Evolutionary conservation across 2,888 invertebrate genomes (phyloP).

Genomic region (Euphydryas editha): DNA sequence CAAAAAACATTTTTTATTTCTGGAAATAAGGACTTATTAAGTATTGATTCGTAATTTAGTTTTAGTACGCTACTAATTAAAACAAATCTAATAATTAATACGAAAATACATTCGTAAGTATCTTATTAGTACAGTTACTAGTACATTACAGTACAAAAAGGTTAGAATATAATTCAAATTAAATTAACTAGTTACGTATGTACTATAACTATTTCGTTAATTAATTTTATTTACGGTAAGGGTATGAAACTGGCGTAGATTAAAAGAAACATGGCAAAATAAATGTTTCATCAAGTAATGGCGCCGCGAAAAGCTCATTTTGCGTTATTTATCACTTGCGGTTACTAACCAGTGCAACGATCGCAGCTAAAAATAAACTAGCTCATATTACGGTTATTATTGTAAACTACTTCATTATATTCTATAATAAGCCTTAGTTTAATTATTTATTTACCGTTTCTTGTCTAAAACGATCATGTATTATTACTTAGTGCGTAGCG

Average conservation of each 20-base stretch:
- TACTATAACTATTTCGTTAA: not conserved
- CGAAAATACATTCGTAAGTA: no score
- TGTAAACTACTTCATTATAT: slow-evolving; percentile 37
- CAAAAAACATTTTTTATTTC: no score
- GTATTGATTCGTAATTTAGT: no score
- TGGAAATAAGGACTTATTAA: no score
- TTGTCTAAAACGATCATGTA: slow-evolving; percentile 11
- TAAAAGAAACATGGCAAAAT: not conserved
- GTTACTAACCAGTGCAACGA: slow-evolving; percentile 65
- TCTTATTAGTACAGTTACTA: no score
- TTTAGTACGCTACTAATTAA: no score
- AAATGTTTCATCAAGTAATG: slow-evolving; percentile 24
- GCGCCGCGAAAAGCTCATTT: slow-evolving; percentile 52
- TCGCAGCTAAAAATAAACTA: slow-evolving; percentile 69
- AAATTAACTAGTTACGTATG: no score
- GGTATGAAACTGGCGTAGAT: not conserved
- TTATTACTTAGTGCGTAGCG: not conserved
- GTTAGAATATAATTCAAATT: no score
- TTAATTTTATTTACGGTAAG: not conserved
- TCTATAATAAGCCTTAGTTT: slow-evolving; percentile 27
- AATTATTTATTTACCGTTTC: slow-evolving; percentile 21
- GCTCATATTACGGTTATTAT: slow-evolving; percentile 50
- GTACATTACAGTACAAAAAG: no score
- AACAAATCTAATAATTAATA: no score
- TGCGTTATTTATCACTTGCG: slow-evolving; percentile 66